A percentile compares a stretch with the other conserved stretches of the same genome.
phyloP scores from a whole-genome alignment of 2,797 vertebrate species.

The Sebastolobus altivelis region DNA sequence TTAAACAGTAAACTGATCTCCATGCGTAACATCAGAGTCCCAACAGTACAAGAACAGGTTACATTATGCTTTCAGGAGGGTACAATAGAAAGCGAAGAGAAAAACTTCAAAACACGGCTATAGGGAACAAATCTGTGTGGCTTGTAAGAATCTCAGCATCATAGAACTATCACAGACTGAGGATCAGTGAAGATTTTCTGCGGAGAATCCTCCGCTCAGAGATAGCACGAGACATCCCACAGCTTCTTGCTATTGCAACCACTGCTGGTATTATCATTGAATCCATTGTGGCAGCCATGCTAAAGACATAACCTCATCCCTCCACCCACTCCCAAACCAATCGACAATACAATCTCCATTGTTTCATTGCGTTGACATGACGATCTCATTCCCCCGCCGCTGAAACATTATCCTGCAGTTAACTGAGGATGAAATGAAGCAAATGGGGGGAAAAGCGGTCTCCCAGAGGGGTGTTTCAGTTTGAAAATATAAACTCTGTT shows the following conservation, averaged over 20 bases:
- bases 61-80: background rate
- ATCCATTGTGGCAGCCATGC: constrained; percentile 34
- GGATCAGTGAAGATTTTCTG: background rate
- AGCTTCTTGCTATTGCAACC: constrained; percentile 29
- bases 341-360: constrained; percentile 64
- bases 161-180: background rate
- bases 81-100: background rate
- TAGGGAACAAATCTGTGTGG: too few species aligned
- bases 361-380: constrained; percentile 59
- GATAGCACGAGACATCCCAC: background rate
- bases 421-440: constrained; percentile 49
- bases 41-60: background rate
- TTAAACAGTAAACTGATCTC: background rate
- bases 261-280: constrained; percentile 61
- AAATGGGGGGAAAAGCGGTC: constrained; percentile 21
- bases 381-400: constrained; percentile 44
- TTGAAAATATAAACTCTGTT: constrained; percentile 53
- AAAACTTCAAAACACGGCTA: too few species aligned
- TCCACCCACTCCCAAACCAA: constrained; percentile 57
- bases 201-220: constrained; percentile 18
- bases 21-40: background rate
- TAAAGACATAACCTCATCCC: constrained; percentile 69
- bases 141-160: background rate
- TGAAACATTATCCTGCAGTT: constrained; percentile 53
- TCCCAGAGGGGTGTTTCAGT: constrained; percentile 41